Conservation (phyloP, 2,113 vertebrate species). For the Barbus barbus region DNA sequence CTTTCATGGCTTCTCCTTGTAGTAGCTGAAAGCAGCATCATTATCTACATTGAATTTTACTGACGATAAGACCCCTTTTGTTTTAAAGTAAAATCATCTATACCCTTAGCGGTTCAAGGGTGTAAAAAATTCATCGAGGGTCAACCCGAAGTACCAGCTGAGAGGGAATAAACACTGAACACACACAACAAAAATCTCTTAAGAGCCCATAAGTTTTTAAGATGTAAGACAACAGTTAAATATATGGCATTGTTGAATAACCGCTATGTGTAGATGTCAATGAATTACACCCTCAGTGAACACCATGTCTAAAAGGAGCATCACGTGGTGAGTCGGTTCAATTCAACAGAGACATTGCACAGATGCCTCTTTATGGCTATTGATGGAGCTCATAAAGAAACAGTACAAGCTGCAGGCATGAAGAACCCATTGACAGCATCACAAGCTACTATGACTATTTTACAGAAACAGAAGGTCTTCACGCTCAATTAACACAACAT, state of each 20-base stretch:
- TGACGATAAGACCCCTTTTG: conserved; percentile 21
- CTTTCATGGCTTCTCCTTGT: neutral
- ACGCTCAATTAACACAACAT: conserved; percentile 16
- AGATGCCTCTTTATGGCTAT: conserved; percentile 23
- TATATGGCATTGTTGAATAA: conserved; percentile 29
- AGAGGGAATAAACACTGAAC: conserved; percentile 11
- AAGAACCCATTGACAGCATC: conserved; percentile 46
- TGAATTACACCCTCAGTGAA: conserved; percentile 20
- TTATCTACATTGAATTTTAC: conserved; percentile 8
- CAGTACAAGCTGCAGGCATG: conserved; percentile 42
- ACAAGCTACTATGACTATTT: conserved; percentile 20
- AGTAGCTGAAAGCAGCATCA: neutral
- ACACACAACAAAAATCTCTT: conserved; percentile 32
- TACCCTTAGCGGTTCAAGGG: conserved; percentile 10
- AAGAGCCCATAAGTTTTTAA: conserved; percentile 36
- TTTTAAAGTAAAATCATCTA: conserved; percentile 45
- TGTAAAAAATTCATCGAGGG: conserved; percentile 42
- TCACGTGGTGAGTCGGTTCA: conserved; percentile 13
- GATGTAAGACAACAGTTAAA: neutral
- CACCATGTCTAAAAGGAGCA: conserved; percentile 9
- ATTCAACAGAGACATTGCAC: conserved; percentile 26
- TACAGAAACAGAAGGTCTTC: conserved; percentile 33
- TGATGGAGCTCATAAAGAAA: conserved; percentile 40
- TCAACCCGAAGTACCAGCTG: conserved; percentile 20
- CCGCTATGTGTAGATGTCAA: neutral